phyloP scores from a whole-genome alignment of 1,140 invertebrate species.

The Drosophila pachea region DNA sequence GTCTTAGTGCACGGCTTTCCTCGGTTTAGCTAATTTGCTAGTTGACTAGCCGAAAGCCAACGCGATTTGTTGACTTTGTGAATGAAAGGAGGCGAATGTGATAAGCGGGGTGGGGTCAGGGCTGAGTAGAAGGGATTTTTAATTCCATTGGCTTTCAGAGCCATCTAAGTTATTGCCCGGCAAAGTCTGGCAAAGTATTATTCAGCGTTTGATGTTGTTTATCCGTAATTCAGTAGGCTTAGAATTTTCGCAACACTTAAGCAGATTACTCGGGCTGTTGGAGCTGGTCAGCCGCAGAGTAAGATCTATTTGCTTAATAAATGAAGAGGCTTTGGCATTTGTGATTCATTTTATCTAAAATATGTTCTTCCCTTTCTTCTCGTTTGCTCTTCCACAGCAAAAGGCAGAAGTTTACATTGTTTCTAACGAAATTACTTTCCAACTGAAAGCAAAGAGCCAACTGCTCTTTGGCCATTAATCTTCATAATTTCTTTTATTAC shows the following conservation, averaged over 20 bases:
- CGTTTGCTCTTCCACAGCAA: neutral
- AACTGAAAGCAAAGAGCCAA: constrained; percentile 22
- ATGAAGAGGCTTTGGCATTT: constrained; percentile 33
- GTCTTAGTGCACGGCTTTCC: neutral
- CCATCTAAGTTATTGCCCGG: constrained; percentile 34
- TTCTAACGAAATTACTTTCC: constrained; percentile 31
- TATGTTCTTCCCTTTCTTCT: constrained; percentile 1
- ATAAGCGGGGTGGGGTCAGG: too few species aligned
- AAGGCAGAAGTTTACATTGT: constrained; percentile 23
- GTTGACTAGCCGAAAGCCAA: constrained; percentile 25
- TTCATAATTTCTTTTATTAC: constrained; percentile 63
- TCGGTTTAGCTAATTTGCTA: constrained; percentile 12
- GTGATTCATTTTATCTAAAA: constrained; percentile 32
- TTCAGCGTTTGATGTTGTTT: constrained; percentile 61
- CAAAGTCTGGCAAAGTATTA: constrained; percentile 18
- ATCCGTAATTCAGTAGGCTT: constrained; percentile 15
- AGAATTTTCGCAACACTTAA: constrained; percentile 47
- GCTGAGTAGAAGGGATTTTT: neutral
- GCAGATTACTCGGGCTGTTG: constrained; percentile 39
- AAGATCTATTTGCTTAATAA: constrained; percentile 48
- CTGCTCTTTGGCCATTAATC: constrained; percentile 54
- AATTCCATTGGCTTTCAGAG: constrained; percentile 10
- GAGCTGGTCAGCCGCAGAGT: constrained; percentile 12
- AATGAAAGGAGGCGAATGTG: too few species aligned
- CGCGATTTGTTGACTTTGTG: constrained; percentile 34